Base-by-base conservation (phyloP, 2,797 vertebrate species). In the Trachops cirrhosus region DNA sequence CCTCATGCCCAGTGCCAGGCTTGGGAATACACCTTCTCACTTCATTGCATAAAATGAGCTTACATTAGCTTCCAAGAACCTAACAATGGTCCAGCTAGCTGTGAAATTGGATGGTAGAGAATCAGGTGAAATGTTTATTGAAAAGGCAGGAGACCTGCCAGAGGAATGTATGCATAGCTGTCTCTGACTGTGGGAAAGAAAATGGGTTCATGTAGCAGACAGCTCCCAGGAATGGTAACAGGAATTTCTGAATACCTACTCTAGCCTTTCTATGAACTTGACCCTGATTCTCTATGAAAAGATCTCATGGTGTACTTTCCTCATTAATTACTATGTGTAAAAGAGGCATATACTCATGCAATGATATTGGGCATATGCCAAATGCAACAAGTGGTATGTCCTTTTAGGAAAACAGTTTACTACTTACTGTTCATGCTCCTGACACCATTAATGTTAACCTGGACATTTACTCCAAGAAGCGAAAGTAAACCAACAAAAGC, bases 401-500 rank as follows among this genome's bases (percentile, higher is more conserved):
- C 12, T 86, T 32, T 74, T 21, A 37, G 46, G 50, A 94, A 93
- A 92, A 39, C 8, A 77, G 18, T 48, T 88, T 64, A 86, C 84
- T n/a, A 37, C 7, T 59, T n/a, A 37, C 7, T 59, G n/a, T 46
- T 89, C 54, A 46, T 37, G 9, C 15, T 54, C 79, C 26, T 32
- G 52, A 89, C 1, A 86, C 12, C 11, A 26, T 91, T 54, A 64
- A 64, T 86, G 75, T 70, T 94, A 57, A 32, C 92, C 62, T 94
- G 59, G 24, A 67, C 29, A 83, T 86, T 84, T 91, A 70, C 19
- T 59, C 50, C 19, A 44, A 19, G 19, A 92, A 90, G n/a, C 18
- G 89, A 92, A 82, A 89, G 50, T 67, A 91, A 77, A 68, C 22
- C 26, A 96, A 70, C 26, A 80, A 79, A 93, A 82, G 14, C 8